Conservation (phyloP, 2,888 invertebrate genomes). For the Rotaria macrura region DNA sequence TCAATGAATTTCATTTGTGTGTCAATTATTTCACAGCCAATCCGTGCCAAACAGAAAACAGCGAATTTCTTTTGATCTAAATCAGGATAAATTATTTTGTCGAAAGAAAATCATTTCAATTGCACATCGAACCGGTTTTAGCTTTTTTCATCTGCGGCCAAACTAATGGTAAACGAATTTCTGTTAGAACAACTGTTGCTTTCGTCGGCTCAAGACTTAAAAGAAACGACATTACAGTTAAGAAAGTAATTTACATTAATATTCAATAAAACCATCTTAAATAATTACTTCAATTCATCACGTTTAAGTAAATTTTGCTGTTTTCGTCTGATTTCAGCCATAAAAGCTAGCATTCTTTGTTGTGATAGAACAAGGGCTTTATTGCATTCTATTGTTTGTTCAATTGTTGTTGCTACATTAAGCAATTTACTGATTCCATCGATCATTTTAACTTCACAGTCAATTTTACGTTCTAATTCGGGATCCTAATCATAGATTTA, state of each 20-base stretch:
- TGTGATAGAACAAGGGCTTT: neutral
- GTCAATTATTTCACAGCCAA: neutral
- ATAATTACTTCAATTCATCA: neutral
- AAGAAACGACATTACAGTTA: too few species aligned
- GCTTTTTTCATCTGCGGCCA: neutral
- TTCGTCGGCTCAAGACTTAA: neutral
- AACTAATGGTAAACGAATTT: neutral
- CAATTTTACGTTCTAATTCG: constrained; percentile 14
- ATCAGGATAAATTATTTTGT: too few species aligned
- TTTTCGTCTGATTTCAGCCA: constrained; percentile 14
- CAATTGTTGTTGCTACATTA: neutral
- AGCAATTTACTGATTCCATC: constrained; percentile 10
- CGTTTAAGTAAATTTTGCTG: neutral
- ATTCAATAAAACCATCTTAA: too few species aligned
- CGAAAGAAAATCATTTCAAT: too few species aligned
- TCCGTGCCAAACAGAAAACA: constrained; percentile 7
- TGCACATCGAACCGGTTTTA: neutral
- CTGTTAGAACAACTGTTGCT: neutral
- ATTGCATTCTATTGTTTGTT: neutral
- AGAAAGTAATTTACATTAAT: too few species aligned
- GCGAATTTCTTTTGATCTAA: constrained; percentile 14
- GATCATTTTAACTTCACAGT: constrained; percentile 5
- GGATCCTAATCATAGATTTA: neutral
- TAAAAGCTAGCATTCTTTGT: constrained; percentile 5
- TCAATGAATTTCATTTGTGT: constrained; percentile 5